A percentile compares a stretch with the other conserved stretches of the same genome.
These are phyloP conservation scores for Osmoderma eremita DNA, from an alignment of 2,888 invertebrate species.

Conservation along the genomic window DNA sequence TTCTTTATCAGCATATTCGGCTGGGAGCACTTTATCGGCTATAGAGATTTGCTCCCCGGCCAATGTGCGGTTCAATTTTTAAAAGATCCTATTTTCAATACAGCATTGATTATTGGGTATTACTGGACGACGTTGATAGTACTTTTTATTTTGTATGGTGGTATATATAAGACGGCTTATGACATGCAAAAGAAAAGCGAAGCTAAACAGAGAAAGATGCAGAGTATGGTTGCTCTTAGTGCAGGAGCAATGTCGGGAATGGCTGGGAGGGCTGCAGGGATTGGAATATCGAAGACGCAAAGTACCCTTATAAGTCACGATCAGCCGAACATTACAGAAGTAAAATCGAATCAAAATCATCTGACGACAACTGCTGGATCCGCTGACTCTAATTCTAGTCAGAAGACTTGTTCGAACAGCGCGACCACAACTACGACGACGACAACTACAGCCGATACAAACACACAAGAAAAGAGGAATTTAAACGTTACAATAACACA, in stretches of 20 bases:
- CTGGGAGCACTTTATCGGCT: conserved; percentile 94
- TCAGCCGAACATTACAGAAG: conserved; percentile 67
- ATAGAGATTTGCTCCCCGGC: conserved; percentile 84
- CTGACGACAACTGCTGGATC: conserved; percentile 57
- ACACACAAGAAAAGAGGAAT: conserved; percentile 51
- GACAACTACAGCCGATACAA: conserved; percentile 55
- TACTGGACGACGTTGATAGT: conserved; percentile 98
- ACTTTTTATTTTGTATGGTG: conserved; percentile 93
- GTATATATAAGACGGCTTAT: conserved; percentile 96
- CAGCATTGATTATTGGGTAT: conserved; percentile 94
- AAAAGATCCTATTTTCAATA: conserved; percentile 97
- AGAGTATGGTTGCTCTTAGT: conserved; percentile 91
- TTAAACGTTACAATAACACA: conserved; percentile 51
- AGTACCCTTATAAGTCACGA: conserved; percentile 77
- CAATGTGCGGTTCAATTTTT: conserved; percentile 97
- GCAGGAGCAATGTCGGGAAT: conserved; percentile 92
- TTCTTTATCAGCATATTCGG: conserved; percentile 99
- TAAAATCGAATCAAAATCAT: conserved; percentile 57
- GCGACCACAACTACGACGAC: conserved; percentile 70
- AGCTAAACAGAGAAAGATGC: conserved; percentile 95
- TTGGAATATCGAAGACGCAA: conserved; percentile 82
- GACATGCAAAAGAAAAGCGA: conserved; percentile 98
- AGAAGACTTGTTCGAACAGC: conserved; percentile 70
- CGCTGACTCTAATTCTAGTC: conserved; percentile 71
- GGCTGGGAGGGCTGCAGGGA: conserved; percentile 88